Evolutionary conservation across 2,888 invertebrate species (phyloP).

Genomic region (Mimachlamys varia): DNA sequence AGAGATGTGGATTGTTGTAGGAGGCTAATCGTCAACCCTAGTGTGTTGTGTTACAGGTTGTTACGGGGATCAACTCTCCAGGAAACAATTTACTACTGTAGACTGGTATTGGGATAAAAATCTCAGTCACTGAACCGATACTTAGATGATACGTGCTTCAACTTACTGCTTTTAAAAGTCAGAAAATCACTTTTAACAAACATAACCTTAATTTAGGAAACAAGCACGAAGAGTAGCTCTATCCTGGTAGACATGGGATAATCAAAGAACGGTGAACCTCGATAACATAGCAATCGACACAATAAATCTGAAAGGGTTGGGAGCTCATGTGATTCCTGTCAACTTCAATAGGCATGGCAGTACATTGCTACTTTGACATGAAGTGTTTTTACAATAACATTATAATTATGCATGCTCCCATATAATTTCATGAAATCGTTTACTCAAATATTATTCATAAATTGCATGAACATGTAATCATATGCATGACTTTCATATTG

Average conservation of each 20-base stretch:
- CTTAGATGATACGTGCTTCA: too few relatives aligned
- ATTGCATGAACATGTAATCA: conserved; percentile 1
- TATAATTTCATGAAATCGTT: conserved; percentile 16
- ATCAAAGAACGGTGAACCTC: not conserved
- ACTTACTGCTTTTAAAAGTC: too few relatives aligned
- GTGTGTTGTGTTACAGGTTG: too few relatives aligned
- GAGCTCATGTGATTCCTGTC: not conserved
- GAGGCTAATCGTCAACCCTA: too few relatives aligned
- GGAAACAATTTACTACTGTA: too few relatives aligned
- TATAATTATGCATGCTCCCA: conserved; percentile 29
- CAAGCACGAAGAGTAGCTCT: too few relatives aligned
- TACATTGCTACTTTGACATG: not conserved
- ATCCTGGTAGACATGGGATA: not conserved
- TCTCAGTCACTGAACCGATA: too few relatives aligned
- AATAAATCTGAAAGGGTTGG: not conserved
- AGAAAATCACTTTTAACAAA: not conserved
- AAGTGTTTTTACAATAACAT: not conserved
- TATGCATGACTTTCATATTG: conserved; percentile 23
- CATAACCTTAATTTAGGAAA: not conserved
- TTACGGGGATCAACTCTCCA: too few relatives aligned
- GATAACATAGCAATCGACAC: not conserved
- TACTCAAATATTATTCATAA: not conserved
- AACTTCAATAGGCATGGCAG: not conserved
- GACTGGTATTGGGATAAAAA: too few relatives aligned
- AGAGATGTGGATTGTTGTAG: too few relatives aligned